A percentile compares a stretch with the other conserved stretches of the same genome.
These are phyloP conservation scores for Conger conger DNA, from an alignment of 2,113 vertebrate genomes.

Conservation along the genomic window DNA sequence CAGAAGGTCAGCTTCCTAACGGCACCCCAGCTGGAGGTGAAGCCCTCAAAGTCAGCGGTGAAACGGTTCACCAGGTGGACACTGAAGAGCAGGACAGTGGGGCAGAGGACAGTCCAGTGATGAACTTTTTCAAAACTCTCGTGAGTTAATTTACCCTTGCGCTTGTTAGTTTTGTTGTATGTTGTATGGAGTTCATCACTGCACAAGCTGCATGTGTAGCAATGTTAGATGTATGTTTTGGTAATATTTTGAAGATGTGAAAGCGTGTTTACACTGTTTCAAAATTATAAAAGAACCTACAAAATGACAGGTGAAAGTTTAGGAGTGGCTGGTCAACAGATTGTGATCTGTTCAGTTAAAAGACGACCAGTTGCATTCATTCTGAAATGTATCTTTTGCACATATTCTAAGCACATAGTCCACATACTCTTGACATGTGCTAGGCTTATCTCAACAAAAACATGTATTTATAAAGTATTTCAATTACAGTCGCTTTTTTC, in stretches of 20 bases:
- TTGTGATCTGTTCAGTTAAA: not conserved
- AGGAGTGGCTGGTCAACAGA: not conserved
- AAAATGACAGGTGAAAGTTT: too few species aligned
- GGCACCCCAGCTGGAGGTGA: conserved; percentile 38
- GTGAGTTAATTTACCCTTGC: conserved; percentile 68
- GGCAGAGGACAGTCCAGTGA: conserved; percentile 77
- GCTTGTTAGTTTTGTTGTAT: not conserved
- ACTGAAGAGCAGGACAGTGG: conserved; percentile 41
- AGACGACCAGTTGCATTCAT: not conserved
- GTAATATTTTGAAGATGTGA: too few species aligned
- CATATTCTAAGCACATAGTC: not conserved
- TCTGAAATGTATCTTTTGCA: not conserved
- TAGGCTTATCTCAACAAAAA: too few species aligned
- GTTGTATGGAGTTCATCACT: not conserved
- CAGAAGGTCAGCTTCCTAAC: conserved; percentile 40
- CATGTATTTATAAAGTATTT: too few species aligned
- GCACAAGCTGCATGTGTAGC: not conserved
- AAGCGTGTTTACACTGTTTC: too few species aligned
- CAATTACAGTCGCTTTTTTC: too few species aligned
- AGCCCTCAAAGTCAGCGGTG: conserved; percentile 36
- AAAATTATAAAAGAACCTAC: not conserved
- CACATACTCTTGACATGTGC: too few species aligned
- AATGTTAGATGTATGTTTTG: not conserved
- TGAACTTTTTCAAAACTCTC: conserved; percentile 97
- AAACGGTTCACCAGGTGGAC: conserved; percentile 45